Base-by-base conservation (phyloP, 2,797 vertebrate species). In the Chaetophractus vellerosus region DNA sequence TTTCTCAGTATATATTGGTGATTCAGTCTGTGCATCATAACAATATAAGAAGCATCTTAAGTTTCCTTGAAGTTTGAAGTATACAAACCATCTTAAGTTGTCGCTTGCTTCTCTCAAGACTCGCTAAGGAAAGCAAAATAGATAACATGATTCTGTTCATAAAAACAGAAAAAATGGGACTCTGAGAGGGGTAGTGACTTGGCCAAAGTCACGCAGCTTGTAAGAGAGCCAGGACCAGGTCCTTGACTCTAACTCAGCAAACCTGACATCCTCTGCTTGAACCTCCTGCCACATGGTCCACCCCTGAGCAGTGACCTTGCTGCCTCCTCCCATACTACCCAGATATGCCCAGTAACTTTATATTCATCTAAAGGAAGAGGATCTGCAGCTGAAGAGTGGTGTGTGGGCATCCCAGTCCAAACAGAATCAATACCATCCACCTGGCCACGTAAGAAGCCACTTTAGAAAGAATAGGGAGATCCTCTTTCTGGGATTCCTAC, bases 1-100 rank as follows among this genome's bases (percentile, higher is more conserved):
- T 74, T 92, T 93, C n/a, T 78, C 80, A 16, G 66, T n/a, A 68
- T 5, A 85, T 23, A 55, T 38, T 76, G 48, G 92, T 45, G 24
- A 59, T n/a, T 48, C 2, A 48, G 4, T 81, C 36, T 61, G 28
- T 55, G 48, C 0, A 19, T 75, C 91, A 55, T 50, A 64, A 84
- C 9, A 41, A 86, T 10, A 79, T 2, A 57, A 55, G 71, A 91
- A 89, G 36, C 9, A n/a, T 72, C 55, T 81, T 18, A 69, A 59
- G 24, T n/a, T 88, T 63, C 31, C 61, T 69, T 59, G 61, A 59
- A 84, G 63, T 71, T 64, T 88, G n/a, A 90, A n/a, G 23, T 6
- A 5, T 52, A 55, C 33, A 68, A 52, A 81, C 28, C 57, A 61
- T 61, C 31, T 61, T 59, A 74, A 68, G 81, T 76, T 78, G 95